Conservation (phyloP, 2,113 vertebrate species). For the Rattus norvegicus region DNA sequence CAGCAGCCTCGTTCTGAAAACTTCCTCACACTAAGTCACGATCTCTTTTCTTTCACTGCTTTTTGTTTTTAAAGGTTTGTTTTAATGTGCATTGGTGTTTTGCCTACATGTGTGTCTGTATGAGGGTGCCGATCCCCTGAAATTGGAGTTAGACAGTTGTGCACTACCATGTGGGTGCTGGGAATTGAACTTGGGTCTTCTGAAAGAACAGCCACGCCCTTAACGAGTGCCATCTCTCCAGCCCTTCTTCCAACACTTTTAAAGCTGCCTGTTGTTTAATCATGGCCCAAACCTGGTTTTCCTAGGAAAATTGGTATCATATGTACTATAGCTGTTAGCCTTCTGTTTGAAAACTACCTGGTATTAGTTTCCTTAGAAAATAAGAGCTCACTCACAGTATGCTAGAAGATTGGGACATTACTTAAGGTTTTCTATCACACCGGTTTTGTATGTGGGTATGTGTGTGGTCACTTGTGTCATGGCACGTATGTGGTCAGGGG, state of each 20-base stretch:
- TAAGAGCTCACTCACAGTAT: not conserved
- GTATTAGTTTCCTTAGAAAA: not conserved
- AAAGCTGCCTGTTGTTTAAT: not conserved
- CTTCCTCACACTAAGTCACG: slow-evolving; percentile 1
- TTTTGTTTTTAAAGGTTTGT: not conserved
- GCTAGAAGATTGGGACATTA: not conserved
- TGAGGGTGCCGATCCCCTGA: not conserved
- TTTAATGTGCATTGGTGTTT: not conserved
- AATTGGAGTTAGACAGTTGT: not conserved
- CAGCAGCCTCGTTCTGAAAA: not conserved
- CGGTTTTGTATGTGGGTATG: not conserved
- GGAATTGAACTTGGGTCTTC: not conserved
- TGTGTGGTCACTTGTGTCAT: not conserved
- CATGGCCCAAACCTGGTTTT: not conserved
- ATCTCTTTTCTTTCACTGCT: not conserved
- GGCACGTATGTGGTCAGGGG: not conserved
- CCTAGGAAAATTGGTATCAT: not conserved
- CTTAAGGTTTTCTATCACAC: not conserved
- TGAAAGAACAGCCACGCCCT: not conserved
- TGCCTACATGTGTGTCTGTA: not conserved
- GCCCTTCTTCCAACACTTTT: not conserved
- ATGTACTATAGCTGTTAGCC: not conserved
- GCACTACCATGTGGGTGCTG: not conserved
- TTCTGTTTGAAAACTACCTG: not conserved
- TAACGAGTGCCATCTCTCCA: not conserved